Evolutionary conservation across 37 sponge, comb jelly and placozoan species (phyloP).

Genomic region (Eunapius fragilis): DNA sequence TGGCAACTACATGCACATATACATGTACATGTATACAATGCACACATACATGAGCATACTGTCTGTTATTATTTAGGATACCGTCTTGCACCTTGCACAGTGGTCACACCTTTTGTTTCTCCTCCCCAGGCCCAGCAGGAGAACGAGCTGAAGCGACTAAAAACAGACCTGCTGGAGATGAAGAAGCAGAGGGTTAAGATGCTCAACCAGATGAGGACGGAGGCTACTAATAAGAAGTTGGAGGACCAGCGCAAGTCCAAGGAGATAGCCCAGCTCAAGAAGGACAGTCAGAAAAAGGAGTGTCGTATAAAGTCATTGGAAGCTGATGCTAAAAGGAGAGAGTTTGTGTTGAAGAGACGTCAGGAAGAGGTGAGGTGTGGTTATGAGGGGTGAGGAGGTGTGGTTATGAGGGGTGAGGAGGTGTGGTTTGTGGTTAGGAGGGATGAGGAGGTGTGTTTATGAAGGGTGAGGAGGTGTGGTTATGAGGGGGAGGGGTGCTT

Average conservation of each 20-base stretch:
- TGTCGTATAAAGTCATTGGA: constrained; percentile 68
- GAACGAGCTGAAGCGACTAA: constrained; percentile 61
- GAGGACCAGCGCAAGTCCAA: constrained; percentile 43
- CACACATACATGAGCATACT: no score
- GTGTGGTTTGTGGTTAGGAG: no score
- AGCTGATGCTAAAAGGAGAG: constrained; percentile 74
- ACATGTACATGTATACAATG: background rate
- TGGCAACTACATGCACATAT: background rate
- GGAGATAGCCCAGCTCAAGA: constrained; percentile 69
- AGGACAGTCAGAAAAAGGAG: constrained; percentile 66
- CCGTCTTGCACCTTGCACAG: background rate
- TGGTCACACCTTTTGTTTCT: background rate
- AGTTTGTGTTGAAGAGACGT: constrained; percentile 82
- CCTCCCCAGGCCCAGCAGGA: constrained; percentile 69
- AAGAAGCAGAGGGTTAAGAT: constrained; percentile 84
- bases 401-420: background rate
- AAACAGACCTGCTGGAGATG: constrained; percentile 78
- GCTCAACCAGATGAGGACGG: constrained; percentile 74
- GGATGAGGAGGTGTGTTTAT: no score
- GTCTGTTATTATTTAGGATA: no score
- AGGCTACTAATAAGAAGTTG: constrained; percentile 31
- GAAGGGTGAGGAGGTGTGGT: no score
- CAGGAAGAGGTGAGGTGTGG: constrained; percentile 78
- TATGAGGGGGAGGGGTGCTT: no score
- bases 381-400: background rate